Conservation (phyloP, 2,113 vertebrate species). For the Halcyon malimbica region DNA sequence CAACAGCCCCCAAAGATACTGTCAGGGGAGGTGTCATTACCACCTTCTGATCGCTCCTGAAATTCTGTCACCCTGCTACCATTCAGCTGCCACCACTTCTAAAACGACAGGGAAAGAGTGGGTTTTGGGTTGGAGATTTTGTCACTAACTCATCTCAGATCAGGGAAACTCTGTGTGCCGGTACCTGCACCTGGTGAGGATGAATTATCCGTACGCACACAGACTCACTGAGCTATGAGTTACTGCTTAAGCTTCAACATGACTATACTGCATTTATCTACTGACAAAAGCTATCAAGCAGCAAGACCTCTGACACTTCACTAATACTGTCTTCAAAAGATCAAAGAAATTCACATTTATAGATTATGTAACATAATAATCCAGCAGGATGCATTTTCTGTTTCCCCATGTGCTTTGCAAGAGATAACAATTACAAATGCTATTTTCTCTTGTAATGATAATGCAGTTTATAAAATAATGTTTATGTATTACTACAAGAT, state of each 20-base stretch:
- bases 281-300: neutral
- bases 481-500: neutral
- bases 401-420: neutral
- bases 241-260: neutral
- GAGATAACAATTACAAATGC: slow-evolving; percentile 23
- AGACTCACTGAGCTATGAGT: neutral
- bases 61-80: neutral
- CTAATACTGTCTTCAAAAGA: neutral
- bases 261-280: neutral
- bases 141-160: neutral
- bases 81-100: neutral
- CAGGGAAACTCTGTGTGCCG: neutral
- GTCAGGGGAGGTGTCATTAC: neutral
- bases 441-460: neutral
- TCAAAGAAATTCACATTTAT: neutral
- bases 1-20: neutral
- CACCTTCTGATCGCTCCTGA: neutral
- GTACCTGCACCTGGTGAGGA: neutral
- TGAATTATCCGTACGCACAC: neutral
- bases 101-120: neutral
- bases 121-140: neutral
- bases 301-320: neutral
- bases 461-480: neutral
- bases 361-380: neutral
- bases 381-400: neutral